Base-by-base conservation (phyloP, 2,113 vertebrate species). In the Hippoglossus stenolepis region DNA sequence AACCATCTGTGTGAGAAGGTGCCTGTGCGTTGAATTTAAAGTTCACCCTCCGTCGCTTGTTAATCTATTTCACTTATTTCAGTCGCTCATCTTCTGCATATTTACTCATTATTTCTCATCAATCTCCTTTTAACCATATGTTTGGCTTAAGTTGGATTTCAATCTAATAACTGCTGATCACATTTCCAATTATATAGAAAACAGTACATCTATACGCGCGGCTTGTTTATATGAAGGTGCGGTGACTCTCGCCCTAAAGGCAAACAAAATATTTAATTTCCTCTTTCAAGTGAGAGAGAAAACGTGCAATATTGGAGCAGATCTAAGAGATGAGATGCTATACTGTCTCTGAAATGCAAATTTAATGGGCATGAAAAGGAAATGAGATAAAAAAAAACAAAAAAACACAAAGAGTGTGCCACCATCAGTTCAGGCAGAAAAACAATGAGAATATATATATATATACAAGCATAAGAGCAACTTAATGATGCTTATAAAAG, bases 331-430 rank as follows among this genome's bases (percentile, higher is more conserved):
- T 59, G 57, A 64, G 70, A 73, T 47, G 65, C n/a, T 21, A 38
- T 73, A 45, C 67, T 24, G 65, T 78, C 77, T 87, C 65, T 82
- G 74, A 92, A 90, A 91, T 93, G 85, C 82, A 84, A 90, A 93
- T 92, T 77, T 66, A 68, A 80, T 70, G 43, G 69, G 81, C 82
- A 86, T 85, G 56, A 87, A 91, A 89, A 82, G 81, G 75, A 86
- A 83, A 86, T 78, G 70, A 84, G 26, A 15, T 7, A 24, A 47
- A 18, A 47, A 59, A 23, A 24, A 24, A 47, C 11, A 47, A 59
- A 23, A 24, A 10, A 63, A 62, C 40, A 58, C 14, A 49, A 18
- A 74, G 4, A 54, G 54, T 11, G 40, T 61, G 70, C 65, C 71
- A 67, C 76, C 61, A 70, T 69, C 63, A 77, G 60, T 77, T 85